Conservation (phyloP, 2,888 invertebrate species). For the Dynastes maya region DNA sequence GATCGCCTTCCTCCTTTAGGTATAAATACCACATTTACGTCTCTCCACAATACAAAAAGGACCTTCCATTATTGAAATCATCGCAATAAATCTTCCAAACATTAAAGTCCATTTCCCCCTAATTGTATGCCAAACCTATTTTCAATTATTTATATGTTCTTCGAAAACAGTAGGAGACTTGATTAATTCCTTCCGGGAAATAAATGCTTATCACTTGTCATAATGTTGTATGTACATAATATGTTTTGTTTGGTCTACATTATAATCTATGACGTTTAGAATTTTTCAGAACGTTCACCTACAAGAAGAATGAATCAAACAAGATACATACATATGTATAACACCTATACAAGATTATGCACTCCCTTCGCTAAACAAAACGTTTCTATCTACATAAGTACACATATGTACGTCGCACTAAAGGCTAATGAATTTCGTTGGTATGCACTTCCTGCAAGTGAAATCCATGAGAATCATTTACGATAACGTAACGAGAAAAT, state of each 20-base stretch:
- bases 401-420: no score
- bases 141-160: no score
- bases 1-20: no score
- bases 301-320: not conserved
- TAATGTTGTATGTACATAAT: not conserved
- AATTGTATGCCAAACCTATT: no score
- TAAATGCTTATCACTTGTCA: not conserved
- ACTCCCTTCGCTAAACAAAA: not conserved
- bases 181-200: not conserved
- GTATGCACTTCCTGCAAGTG: no score
- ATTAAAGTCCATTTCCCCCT: not conserved
- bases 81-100: not conserved
- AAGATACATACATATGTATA: not conserved
- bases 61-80: no score
- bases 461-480: no score
- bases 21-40: no score
- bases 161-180: not conserved
- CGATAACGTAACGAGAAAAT: no score
- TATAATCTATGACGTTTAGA: not conserved
- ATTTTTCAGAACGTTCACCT: not conserved
- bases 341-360: constrained; percentile 1
- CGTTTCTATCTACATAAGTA: no score
- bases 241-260: not conserved
- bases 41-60: no score
- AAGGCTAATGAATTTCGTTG: no score